A percentile compares a stretch with the other conserved stretches of the same genome.
Conservation (phyloP, 35 echinoderm and acorn worm genomes). For the Eucidaris tribuloides region DNA sequence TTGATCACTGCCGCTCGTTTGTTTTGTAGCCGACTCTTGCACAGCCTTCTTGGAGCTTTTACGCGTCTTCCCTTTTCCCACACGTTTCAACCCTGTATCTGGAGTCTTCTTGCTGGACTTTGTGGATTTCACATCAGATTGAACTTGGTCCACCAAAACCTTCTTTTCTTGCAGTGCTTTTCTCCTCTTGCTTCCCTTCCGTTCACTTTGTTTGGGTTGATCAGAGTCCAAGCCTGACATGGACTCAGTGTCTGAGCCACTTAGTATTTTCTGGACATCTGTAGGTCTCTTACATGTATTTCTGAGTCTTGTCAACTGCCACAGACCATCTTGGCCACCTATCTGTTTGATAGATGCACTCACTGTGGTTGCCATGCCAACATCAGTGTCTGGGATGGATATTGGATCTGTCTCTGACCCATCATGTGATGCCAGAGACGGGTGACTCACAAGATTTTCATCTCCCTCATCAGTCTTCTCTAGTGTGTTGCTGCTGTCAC, state of each 20-base stretch:
- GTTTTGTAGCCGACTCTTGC: not conserved
- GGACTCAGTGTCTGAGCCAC: not conserved
- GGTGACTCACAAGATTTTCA: no score
- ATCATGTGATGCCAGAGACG: no score
- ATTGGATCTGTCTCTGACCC: constrained; percentile 1
- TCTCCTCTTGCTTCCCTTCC: not conserved
- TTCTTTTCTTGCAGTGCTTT: not conserved
- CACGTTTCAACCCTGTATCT: not conserved
- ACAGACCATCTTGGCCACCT: no score
- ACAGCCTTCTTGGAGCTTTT: no score
- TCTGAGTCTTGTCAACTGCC: no score
- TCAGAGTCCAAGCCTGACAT: not conserved
- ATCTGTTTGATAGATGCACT: no score
- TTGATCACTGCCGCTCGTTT: not conserved
- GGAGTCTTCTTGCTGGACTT: not conserved
- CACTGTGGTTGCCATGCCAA: no score
- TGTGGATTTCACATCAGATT: no score
- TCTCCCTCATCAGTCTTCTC: no score
- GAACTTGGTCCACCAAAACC: no score
- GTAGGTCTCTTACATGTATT: not conserved
- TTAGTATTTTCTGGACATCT: not conserved
- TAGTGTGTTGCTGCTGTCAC: no score
- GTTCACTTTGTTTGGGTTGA: not conserved
- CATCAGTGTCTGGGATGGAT: not conserved
- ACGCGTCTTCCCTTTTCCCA: not conserved